Evolutionary conservation across 2,797 vertebrate species (phyloP).

Genomic region (Peromyscus aztecus): DNA sequence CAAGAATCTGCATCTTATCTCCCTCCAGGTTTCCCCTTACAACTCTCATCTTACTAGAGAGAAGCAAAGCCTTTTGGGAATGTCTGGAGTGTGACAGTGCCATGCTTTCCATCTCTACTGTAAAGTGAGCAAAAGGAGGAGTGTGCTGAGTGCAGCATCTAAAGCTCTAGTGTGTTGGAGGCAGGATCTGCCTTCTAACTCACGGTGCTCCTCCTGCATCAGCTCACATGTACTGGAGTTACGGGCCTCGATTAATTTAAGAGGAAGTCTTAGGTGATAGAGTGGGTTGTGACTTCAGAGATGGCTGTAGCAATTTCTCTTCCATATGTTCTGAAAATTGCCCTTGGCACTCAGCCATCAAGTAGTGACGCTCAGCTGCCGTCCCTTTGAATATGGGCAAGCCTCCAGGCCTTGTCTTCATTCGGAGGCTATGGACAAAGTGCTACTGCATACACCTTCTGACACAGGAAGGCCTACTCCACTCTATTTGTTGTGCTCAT

Average conservation of each 20-base stretch:
- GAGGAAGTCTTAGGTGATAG: neutral
- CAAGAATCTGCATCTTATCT: constrained; percentile 68
- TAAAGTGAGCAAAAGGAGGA: neutral
- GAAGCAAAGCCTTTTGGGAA: constrained; percentile 38
- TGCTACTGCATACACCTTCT: neutral
- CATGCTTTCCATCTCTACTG: neutral
- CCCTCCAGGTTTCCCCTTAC: constrained; percentile 42
- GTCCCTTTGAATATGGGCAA: neutral
- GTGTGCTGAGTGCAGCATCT: neutral
- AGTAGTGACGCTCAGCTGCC: neutral
- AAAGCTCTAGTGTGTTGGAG: neutral
- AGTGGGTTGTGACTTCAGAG: constrained; percentile 20
- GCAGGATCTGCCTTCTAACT: neutral
- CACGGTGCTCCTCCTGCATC: neutral
- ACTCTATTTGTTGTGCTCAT: constrained; percentile 28
- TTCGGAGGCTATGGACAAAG: constrained; percentile 25
- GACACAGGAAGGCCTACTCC: neutral
- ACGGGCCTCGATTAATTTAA: neutral
- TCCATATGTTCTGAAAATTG: neutral
- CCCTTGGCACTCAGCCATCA: neutral
- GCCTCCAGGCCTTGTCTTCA: constrained; percentile 20
- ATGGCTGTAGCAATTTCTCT: neutral
- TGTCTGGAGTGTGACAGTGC: neutral
- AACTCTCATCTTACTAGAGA: constrained; percentile 53
- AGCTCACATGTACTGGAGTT: neutral